These are phyloP conservation scores for Hypanus sabinus DNA, from an alignment of 2,113 vertebrate genomes.

Conservation along the genomic window DNA sequence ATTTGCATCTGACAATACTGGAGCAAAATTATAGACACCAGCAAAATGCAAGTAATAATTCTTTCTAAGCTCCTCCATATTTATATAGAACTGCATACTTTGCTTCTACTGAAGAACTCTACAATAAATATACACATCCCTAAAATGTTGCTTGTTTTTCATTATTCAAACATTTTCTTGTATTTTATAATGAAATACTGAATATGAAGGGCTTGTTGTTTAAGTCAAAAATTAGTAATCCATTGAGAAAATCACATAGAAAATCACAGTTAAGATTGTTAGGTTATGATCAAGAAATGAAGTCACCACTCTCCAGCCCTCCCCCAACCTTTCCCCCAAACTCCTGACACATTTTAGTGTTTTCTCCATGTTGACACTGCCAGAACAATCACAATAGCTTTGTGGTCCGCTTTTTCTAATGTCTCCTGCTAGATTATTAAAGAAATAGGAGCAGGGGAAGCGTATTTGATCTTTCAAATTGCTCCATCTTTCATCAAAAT, in stretches of 20 bases:
- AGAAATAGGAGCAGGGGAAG: too few species aligned
- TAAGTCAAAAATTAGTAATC: background rate
- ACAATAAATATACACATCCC: background rate
- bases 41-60: too few species aligned
- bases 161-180: background rate
- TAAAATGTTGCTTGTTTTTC: background rate
- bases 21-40: background rate
- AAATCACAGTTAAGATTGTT: background rate
- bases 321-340: too few species aligned
- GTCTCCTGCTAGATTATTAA: background rate
- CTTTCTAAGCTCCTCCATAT: background rate
- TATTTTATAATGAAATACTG: background rate
- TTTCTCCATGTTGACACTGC: background rate
- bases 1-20: background rate
- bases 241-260: background rate
- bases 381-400: background rate
- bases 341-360: background rate
- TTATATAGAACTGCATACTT: background rate
- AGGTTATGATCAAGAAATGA: background rate
- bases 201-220: background rate
- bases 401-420: too few species aligned
- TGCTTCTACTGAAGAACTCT: background rate
- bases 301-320: background rate
- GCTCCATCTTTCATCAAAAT: too few species aligned
- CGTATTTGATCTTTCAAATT: too few species aligned